These are phyloP conservation scores for Hemitrygon akajei DNA, from an alignment of 2,797 vertebrate species.

Conservation along the genomic window DNA sequence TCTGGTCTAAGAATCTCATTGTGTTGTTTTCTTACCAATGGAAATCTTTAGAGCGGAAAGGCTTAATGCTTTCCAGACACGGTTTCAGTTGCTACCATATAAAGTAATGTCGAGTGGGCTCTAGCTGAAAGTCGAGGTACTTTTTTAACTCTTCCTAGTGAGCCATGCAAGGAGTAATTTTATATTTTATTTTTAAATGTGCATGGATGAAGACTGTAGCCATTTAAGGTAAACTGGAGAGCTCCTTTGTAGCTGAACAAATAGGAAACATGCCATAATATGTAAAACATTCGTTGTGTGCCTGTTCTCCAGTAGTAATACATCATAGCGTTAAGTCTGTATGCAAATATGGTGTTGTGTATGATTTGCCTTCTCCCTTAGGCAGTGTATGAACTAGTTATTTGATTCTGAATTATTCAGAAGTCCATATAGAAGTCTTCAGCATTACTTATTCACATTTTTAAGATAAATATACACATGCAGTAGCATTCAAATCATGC, in stretches of 20 bases:
- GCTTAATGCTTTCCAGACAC: constrained; percentile 33
- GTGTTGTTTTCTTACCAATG: neutral
- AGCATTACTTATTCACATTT: neutral
- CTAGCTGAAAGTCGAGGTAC: neutral
- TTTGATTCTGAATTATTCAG: neutral
- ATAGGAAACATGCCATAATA: constrained; percentile 29
- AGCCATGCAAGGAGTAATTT: neutral
- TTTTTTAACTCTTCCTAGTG: neutral
- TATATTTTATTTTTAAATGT: constrained; percentile 32
- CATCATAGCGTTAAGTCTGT: constrained; percentile 13
- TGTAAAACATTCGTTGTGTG: constrained; percentile 32
- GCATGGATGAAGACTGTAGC: neutral
- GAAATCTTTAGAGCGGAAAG: neutral
- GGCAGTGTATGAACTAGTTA: neutral
- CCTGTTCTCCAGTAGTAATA: neutral
- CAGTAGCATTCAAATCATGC: neutral
- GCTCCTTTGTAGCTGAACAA: neutral
- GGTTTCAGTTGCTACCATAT: constrained; percentile 17
- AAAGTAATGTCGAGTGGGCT: constrained; percentile 1
- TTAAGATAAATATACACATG: neutral
- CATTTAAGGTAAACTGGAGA: constrained; percentile 28
- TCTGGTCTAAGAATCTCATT: neutral
- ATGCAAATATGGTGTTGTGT: constrained; percentile 5
- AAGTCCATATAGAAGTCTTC: neutral
- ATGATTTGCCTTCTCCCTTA: neutral